Evolutionary conservation across 2,888 invertebrate genomes (phyloP), one percentile per base, ranked within the genome.

Genomic region (Ophioninae sp.): DNA sequence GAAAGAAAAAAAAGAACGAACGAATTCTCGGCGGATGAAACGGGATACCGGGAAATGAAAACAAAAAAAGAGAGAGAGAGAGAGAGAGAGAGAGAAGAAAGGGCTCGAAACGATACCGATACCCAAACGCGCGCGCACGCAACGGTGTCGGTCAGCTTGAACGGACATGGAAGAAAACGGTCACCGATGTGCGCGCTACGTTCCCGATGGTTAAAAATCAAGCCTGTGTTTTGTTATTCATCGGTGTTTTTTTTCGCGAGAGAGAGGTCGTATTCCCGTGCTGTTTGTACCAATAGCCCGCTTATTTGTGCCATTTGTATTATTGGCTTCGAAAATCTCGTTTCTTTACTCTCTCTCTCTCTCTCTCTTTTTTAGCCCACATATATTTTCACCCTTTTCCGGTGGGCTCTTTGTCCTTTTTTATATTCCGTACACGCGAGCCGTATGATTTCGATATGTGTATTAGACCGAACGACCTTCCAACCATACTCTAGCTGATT

Each of bases 401-500:
- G 51, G 51, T 51, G 13, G 17, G 2, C 51, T 17, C 13, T 51
- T 51, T 51, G 17, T 51, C 13, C 51, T 51, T 10, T 51, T 51
- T 51, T 51, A 13, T 51, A 51, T 51, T 17, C 6, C 37, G 63
- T 23, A n/a, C 10, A 44, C 59, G 39, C 56, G 30, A 23, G 61
- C 22, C 20, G n/a, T 23, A 44, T 73, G 61, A 74, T 68, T 80
- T 74, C 74, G 68, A 59, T 73, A 61, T 58, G 58, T 59, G 69
- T 13, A 63, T 10, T 71, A 61, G 44, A 79, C 37, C 10, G 61
- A 73, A 73, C 59, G 44, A 64, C 41, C 22, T 59, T 44, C 51
- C 59, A 17, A 65, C 20, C 30, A 23, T 41, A 61, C 73, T 67
- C 73, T 74, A 59, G 22, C 74, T 80, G 74, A 80, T 80, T 80